phyloP scores from a whole-genome alignment of 2,113 vertebrate species.

The Gobiocypris rarus region DNA sequence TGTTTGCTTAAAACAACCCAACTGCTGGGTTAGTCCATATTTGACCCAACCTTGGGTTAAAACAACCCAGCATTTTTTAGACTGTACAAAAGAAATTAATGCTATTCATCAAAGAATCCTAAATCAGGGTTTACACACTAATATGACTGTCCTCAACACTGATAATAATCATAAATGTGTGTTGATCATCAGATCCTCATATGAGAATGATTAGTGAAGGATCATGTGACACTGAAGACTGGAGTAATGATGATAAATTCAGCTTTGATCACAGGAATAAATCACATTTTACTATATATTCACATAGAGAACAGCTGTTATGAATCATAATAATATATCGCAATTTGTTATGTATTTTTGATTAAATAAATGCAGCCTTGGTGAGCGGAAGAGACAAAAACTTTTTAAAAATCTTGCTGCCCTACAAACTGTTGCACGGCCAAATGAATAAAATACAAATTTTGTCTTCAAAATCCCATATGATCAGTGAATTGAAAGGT shows the following conservation, averaged over 20 bases:
- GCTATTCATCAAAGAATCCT: neutral
- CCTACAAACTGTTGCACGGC: no score
- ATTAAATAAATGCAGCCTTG: neutral
- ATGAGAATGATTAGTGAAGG: neutral
- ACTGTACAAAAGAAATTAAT: neutral
- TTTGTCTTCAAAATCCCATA: neutral
- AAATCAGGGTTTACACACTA: neutral
- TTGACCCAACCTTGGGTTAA: no score
- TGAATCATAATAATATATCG: neutral
- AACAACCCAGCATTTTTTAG: no score
- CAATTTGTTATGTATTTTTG: neutral
- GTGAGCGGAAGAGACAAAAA: neutral
- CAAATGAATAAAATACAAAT: neutral
- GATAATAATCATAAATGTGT: neutral
- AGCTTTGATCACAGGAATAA: neutral
- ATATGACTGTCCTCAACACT: neutral
- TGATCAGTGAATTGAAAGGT: constrained; percentile 9
- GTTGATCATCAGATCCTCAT: neutral
- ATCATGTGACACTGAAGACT: neutral
- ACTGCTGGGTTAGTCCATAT: no score
- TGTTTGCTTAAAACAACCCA: no score
- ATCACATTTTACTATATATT: neutral
- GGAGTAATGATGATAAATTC: neutral
- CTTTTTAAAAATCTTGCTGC: no score
- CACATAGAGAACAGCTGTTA: neutral